Base-by-base conservation (phyloP, 2,797 vertebrate genomes). In the Chrysocyon brachyurus region DNA sequence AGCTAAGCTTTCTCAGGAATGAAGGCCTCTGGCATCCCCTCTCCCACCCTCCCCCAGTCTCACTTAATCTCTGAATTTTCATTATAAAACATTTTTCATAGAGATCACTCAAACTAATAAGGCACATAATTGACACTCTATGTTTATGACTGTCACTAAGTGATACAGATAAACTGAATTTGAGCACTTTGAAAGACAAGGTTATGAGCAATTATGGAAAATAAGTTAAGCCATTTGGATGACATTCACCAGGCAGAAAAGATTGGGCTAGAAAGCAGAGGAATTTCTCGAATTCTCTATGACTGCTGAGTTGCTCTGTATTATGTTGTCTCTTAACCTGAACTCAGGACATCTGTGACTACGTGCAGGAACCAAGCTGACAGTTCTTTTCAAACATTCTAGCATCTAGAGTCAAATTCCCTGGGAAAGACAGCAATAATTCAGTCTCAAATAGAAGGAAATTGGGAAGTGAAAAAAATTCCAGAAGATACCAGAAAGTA, bases 281-380 rank as follows among this genome's bases (percentile, higher is more conserved):
- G 31, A 90, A 63, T 79, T 96, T 96, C 96, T 95, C 91, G 40
- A 96, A 78, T 87, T 94, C 24, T 90, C 87, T 88, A 31, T 54
- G 81, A 90, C 70, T 83, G 28, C 54, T 85, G 61, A 66, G 52
- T 49, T 82, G 59, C 36, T 75, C 70, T 16, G 49, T 56, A 56
- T 78, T 56, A n/a, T 81, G n/a, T 15, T 91, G 15, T 36, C 91
- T 75, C 66, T 82, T 66, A 90, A 90, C 68, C 78, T 96, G 40
- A 94, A 85, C 4, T 33, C 78, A 40, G 12, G 6, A 46, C 40
- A 21, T 94, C 86, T 90, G 19, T 46, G 3, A 85, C n/a, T 61
- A 24, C 3, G 3, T 56, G 89, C 36, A 81, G 85, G 66, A 86
- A 73, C 7, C 11, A 82, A 46, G 81, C 1, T 49, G 26, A 81